Evolutionary conservation across 2,113 vertebrate genomes (phyloP).

Genomic region (Triplophysa tibetana): DNA sequence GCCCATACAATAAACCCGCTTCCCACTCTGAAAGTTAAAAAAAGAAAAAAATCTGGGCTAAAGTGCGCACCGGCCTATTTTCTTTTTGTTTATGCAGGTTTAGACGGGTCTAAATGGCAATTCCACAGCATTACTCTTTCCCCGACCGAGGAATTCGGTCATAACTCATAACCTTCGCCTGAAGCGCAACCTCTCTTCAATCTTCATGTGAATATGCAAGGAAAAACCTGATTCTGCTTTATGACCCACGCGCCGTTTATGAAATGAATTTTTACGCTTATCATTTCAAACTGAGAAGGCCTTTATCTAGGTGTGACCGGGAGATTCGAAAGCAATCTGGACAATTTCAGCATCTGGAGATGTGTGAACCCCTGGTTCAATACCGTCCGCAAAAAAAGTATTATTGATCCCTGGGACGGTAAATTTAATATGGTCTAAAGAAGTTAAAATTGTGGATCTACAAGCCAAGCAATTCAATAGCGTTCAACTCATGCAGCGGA

Average conservation of each 20-base stretch:
- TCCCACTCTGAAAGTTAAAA: slow-evolving; percentile 32
- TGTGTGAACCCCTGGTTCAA: slow-evolving; percentile 73
- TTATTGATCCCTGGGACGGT: slow-evolving; percentile 76
- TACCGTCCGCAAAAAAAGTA: slow-evolving; percentile 78
- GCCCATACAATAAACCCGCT: slow-evolving; percentile 47
- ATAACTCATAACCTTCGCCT: slow-evolving; percentile 26
- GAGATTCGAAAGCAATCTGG: slow-evolving; percentile 69
- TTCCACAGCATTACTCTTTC: slow-evolving; percentile 51
- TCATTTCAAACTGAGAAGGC: slow-evolving; percentile 64
- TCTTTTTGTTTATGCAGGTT: slow-evolving; percentile 38
- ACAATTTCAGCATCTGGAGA: slow-evolving; percentile 66
- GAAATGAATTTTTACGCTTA: slow-evolving; percentile 54
- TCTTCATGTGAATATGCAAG: slow-evolving; percentile 54
- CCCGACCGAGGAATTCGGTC: slow-evolving; percentile 26
- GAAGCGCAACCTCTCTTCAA: slow-evolving; percentile 46
- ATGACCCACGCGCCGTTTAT: slow-evolving; percentile 49
- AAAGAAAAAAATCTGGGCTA: slow-evolving; percentile 31
- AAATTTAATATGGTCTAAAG: slow-evolving; percentile 82
- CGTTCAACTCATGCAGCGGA: slow-evolving; percentile 72
- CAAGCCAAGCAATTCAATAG: slow-evolving; percentile 79
- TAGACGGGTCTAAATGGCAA: slow-evolving; percentile 29
- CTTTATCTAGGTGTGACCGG: slow-evolving; percentile 65
- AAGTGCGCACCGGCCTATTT: neutral
- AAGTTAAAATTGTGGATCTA: slow-evolving; percentile 79
- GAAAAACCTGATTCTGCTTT: slow-evolving; percentile 54